Evolutionary conservation across 1,140 invertebrate species (phyloP).

Genomic region (Scaptomyza hsui): DNA sequence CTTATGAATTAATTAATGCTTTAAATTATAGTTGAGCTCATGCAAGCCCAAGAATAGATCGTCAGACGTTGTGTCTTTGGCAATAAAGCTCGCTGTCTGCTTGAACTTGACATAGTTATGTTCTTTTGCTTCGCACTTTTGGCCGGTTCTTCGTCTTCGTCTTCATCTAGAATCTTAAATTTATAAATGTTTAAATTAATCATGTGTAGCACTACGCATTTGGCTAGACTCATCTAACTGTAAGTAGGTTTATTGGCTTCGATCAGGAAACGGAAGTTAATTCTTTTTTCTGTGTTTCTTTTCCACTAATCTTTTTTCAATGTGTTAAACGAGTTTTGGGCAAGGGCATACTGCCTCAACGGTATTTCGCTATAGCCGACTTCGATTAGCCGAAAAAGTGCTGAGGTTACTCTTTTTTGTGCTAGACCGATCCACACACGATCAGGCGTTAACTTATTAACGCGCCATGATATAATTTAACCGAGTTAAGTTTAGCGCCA

Average conservation of each 20-base stretch:
- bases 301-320: conserved; percentile 59
- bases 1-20: conserved; percentile 43
- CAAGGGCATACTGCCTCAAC: conserved; percentile 67
- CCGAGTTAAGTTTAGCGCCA: conserved; percentile 20
- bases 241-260: conserved; percentile 47
- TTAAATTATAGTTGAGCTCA: conserved; percentile 48
- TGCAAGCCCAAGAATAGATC: conserved; percentile 62
- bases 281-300: conserved; percentile 41
- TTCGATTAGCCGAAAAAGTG: conserved; percentile 46
- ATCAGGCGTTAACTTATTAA: conserved; percentile 42
- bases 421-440: conserved; percentile 4
- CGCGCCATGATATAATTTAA: conserved; percentile 25
- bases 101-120: conserved; percentile 70
- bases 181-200: conserved; percentile 43
- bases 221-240: conserved; percentile 27
- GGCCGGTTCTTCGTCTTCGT: conserved; percentile 6
- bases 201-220: conserved; percentile 37
- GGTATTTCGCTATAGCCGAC: conserved; percentile 58
- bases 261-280: conserved; percentile 77
- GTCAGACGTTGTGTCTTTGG: conserved; percentile 44
- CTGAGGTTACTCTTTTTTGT: conserved; percentile 26
- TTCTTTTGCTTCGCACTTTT: conserved; percentile 7
- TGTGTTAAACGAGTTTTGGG: conserved; percentile 61
- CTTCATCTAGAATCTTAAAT: conserved; percentile 59
- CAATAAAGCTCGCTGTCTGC: conserved; percentile 55